These are phyloP conservation scores for Dromaius novaehollandiae DNA, from an alignment of 2,113 vertebrate species.

Conservation along the genomic window DNA sequence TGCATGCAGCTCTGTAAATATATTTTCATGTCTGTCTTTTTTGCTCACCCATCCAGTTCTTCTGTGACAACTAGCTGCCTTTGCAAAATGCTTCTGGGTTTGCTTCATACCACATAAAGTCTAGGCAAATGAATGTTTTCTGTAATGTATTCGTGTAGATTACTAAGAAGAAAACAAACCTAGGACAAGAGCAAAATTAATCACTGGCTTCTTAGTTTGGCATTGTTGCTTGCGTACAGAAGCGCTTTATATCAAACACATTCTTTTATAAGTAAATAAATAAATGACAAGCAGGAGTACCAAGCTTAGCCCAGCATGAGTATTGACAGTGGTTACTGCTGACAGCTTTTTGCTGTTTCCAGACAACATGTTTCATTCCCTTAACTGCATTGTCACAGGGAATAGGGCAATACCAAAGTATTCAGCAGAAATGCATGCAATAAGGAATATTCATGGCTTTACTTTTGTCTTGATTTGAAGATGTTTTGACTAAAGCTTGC, in stretches of 20 bases:
- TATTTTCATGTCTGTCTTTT: slow-evolving; percentile 21
- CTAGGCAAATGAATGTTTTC: slow-evolving; percentile 30
- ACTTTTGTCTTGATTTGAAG: slow-evolving; percentile 49
- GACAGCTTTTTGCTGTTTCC: slow-evolving; percentile 69
- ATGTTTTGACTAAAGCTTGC: slow-evolving; percentile 40
- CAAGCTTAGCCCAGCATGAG: slow-evolving; percentile 49
- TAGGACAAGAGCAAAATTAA: slow-evolving; percentile 57
- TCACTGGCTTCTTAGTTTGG: slow-evolving; percentile 53
- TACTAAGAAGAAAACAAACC: slow-evolving; percentile 59
- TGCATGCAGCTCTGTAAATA: slow-evolving; percentile 11
- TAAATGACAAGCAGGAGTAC: slow-evolving; percentile 55
- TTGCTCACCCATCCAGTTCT: not conserved
- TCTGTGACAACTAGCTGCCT: slow-evolving; percentile 45
- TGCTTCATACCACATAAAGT: slow-evolving; percentile 42
- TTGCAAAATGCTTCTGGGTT: slow-evolving; percentile 52
- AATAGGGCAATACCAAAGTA: slow-evolving; percentile 41
- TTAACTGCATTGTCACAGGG: slow-evolving; percentile 64
- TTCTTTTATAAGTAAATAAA: slow-evolving; percentile 53
- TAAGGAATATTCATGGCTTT: slow-evolving; percentile 22
- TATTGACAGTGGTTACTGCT: slow-evolving; percentile 62
- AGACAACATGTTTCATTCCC: slow-evolving; percentile 65
- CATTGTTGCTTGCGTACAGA: slow-evolving; percentile 16
- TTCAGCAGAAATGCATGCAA: slow-evolving; percentile 19
- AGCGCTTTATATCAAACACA: slow-evolving; percentile 9
- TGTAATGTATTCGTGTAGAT: slow-evolving; percentile 15